Base-by-base conservation (phyloP, 30 jellyfish, hydroid and myxozoan genomes). In the Hydra vulgaris region DNA sequence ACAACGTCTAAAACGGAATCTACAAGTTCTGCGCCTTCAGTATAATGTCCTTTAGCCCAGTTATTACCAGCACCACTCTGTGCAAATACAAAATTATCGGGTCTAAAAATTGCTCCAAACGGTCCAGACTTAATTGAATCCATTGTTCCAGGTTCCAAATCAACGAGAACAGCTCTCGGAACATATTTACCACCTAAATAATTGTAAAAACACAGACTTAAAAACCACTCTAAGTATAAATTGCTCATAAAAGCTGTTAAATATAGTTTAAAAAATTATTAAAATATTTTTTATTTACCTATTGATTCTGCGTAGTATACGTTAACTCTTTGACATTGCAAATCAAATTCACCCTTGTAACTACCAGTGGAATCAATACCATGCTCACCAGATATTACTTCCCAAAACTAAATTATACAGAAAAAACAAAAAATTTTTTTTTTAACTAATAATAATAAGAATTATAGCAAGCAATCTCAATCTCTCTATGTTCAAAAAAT, bases 291-390 rank as follows among this genome's bases (percentile, higher is more conserved):
- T 40, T 12, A 54, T 80, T 79, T 73, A 87, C 96, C 95, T 77
- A 91, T 83, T 20, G 96, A 90, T 79, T 83, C 95, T 54, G 74
- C 80, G 86, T 85, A 94, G 80, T 94, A 94, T 8, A 94, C 99
- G 77, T 94, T 94, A 77, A 94, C 84, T 85, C 99, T 84, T 82
- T 94, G 96, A 71, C 87, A 77, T 83, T 94, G 99, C 40, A 87
- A 89, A 79, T 88, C 96, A 17, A 95, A 88, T 56, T 94, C 99
- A 21, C 99, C 99, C 27, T 94, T 95, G 74, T 94, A 94, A 66
- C 95, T 85, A 26, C 99, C 99, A 66, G 99, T 87, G 71, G 96
- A 95, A 86, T 94, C 99, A 80, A 94, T 94, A 24, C 96, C 96
- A 77, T 94, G 99, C 66, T 94, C 99, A 74, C 87, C 99, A 24